These are phyloP conservation scores for Caenorhabditis briggsae DNA, from an alignment of 1,140 invertebrate genomes.

Conservation along the genomic window DNA sequence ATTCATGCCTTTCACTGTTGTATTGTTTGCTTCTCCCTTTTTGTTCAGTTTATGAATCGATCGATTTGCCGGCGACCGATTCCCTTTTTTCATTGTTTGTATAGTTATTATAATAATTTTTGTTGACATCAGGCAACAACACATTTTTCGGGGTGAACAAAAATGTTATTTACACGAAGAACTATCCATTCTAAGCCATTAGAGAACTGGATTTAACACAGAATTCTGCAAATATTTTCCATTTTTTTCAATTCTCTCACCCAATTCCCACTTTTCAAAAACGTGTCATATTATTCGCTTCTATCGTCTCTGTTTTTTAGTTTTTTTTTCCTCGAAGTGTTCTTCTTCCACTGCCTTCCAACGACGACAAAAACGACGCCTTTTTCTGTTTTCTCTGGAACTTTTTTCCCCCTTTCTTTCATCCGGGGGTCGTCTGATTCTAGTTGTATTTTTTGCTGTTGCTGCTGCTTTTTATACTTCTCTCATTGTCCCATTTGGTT, in stretches of 20 bases:
- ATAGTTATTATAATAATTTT: no score
- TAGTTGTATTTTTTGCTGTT: background rate
- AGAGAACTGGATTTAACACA: background rate
- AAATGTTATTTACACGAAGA: no score
- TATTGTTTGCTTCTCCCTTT: constrained; percentile 36
- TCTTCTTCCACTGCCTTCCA: constrained; percentile 23
- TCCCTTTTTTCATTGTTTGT: background rate
- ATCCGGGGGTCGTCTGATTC: constrained; percentile 22
- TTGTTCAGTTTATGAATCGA: constrained; percentile 6
- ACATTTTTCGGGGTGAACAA: no score
- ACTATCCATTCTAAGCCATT: no score
- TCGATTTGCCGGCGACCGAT: background rate
- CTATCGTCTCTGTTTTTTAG: constrained; percentile 21
- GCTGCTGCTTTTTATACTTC: background rate
- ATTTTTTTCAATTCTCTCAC: background rate
- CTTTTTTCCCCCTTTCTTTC: constrained; percentile 2
- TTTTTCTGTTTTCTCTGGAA: constrained; percentile 45
- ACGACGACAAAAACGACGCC: constrained; percentile 32
- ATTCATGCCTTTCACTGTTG: background rate
- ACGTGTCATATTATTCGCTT: constrained; percentile 36
- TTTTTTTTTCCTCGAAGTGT: constrained; percentile 33
- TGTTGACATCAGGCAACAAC: no score
- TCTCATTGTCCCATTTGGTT: background rate
- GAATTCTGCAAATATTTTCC: background rate
- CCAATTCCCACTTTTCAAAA: background rate